Evolutionary conservation across 2,113 vertebrate genomes (phyloP).

Genomic region (Rhinopomastus cyanomelas): DNA sequence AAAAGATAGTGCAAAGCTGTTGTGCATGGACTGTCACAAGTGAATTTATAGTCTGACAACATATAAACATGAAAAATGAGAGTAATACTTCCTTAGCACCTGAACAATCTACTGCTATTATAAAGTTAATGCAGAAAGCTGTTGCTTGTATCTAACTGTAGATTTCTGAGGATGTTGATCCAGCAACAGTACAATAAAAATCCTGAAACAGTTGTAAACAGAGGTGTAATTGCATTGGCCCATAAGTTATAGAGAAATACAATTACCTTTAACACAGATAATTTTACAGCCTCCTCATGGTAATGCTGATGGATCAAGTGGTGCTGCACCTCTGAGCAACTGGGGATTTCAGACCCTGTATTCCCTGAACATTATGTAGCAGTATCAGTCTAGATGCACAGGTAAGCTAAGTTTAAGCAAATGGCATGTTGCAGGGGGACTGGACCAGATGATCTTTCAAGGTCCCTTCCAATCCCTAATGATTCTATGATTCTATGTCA

Average conservation of each 20-base stretch:
- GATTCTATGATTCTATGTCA: too few relatives aligned
- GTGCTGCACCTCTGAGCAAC: neutral
- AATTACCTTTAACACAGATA: neutral
- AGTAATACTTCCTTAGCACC: neutral
- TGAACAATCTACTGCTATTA: conserved; percentile 34
- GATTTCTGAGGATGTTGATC: conserved; percentile 36
- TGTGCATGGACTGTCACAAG: neutral
- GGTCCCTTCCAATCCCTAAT: too few relatives aligned
- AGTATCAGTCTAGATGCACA: neutral
- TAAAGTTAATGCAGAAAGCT: conserved; percentile 38
- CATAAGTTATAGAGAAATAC: neutral
- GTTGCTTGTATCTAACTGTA: neutral
- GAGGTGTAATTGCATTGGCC: neutral
- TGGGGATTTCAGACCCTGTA: neutral
- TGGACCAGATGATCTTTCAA: too few relatives aligned
- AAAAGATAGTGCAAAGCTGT: neutral
- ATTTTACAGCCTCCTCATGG: neutral
- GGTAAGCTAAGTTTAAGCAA: neutral
- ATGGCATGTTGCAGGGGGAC: too few relatives aligned
- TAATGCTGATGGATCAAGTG: neutral
- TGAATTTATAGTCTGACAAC: conserved; percentile 5
- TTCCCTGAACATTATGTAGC: neutral
- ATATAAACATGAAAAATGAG: conserved; percentile 23
- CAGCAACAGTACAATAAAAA: neutral
- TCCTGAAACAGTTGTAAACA: conserved; percentile 22